These are phyloP conservation scores for Hiodon tergisus DNA, from an alignment of 2,113 vertebrate species.

Conservation along the genomic window DNA sequence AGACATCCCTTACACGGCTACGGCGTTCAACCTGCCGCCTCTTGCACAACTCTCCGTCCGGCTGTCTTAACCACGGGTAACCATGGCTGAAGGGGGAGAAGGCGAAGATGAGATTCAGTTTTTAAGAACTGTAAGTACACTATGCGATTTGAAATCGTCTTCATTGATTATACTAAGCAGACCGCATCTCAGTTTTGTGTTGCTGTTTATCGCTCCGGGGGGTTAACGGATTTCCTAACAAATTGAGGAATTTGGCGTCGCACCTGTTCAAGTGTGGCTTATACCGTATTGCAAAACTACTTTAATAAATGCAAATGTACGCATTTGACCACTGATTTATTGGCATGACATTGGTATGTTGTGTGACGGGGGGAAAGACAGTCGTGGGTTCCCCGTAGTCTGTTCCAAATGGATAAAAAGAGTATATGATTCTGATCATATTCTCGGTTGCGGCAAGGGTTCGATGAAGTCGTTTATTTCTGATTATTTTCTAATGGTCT, in stretches of 20 bases:
- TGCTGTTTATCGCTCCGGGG: background rate
- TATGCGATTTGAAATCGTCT: background rate
- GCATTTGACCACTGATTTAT: too few species aligned
- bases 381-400: background rate
- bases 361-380: background rate
- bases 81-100: conserved; percentile 81
- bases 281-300: too few species aligned
- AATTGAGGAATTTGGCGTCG: too few species aligned
- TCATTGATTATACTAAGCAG: background rate
- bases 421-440: background rate
- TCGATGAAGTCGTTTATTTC: background rate
- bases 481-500: too few species aligned
- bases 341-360: background rate
- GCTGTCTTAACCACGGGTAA: conserved; percentile 36
- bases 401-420: conserved; percentile 1
- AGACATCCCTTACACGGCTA: conserved; percentile 26
- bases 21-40: conserved; percentile 19
- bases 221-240: background rate
- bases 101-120: conserved; percentile 88
- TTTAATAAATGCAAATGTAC: too few species aligned
- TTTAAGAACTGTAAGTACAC: conserved; percentile 75
- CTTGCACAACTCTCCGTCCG: conserved; percentile 22
- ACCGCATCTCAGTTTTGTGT: background rate
- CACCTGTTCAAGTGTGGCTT: too few species aligned
- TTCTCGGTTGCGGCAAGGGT: background rate